Base-by-base conservation (phyloP, 30 jellyfish, hydroid and myxozoan species). In the Morbakka virulenta region DNA sequence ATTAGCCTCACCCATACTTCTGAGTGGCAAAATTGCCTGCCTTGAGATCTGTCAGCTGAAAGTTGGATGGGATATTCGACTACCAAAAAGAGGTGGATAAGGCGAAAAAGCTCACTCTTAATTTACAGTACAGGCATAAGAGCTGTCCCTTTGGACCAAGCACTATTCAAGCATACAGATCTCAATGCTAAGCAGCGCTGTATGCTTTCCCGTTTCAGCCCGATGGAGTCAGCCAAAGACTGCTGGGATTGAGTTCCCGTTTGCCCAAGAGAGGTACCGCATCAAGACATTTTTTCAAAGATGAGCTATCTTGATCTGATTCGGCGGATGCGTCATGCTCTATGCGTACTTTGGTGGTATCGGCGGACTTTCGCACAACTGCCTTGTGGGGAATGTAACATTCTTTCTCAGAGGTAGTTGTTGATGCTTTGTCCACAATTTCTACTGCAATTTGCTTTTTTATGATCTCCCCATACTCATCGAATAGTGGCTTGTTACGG, bases 1-100 rank as follows among this genome's bases (percentile, higher is more conserved):
- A 28, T 26, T 84, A 4, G 95, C 32, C 20, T 74, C 84, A 29
- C 79, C 89, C 3, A 61, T 83, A 14, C 30, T 62, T n/a, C 66
- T 82, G 35, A 71, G 47, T 21, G 95, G 81, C 24, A 87, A 72
- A 61, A 35, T 61, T 24, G 50, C 64, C 14, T 72, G 41, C 82
- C 48, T 85, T 29, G 89, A 72, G 2, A 53, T 81, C 28, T 87
- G 95, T 68, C 92, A 81, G 14, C 28, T 41, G 34, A 87, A 87
- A 73, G 13, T 71, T 14, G 67, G 79, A 4, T 87, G 96, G 96
- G 95, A 87, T 57, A 35, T 34, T 2, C 52, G 29, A 29, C 85
- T 87, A 27, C 81, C 81, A 51, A 57, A 50, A 3, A 72, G 52
- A 21, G 79, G 52, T 87, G 95, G 95, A 24, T 32, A 14, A 52